Base-by-base conservation (phyloP, 2,888 invertebrate species). In the Andrena trimmerana region DNA sequence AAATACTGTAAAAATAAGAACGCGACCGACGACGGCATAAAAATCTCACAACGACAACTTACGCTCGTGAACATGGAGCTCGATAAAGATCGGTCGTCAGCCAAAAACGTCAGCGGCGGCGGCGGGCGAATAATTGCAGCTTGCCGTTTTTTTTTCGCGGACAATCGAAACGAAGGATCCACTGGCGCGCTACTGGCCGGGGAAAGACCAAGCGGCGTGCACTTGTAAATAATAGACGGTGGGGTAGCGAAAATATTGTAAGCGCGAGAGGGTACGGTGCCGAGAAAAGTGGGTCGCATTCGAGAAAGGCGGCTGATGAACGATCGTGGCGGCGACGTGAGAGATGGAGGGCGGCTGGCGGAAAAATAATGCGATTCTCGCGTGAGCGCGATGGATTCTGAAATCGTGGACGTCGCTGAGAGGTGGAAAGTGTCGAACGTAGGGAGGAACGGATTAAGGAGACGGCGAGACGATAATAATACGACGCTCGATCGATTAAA, bases 301-400 rank as follows among this genome's bases (percentile, higher is more conserved):
- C 48, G 76, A 76, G 78, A 77, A 78, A 71, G 69, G 75, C 42
- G 59, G 81, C 82, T 87, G 88, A 84, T 86, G 78, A 88, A 89
- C 83, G 87, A 84, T 78, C 69, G 80, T 50, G 74, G 77, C 42
- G 60, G 70, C 77, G 54, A 68, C 66, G 63, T 54, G 80, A 36
- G 48, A 59, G 78, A 67, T 72, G 66, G 79, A 54, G 62, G 66
- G 65, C 57, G 57, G 59, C 24, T 70, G 62, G 59, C 62, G 60
- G 83, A 76, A 80, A 86, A 85, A 85, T 88, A 88, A 88, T 86
- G 87, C 87, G 87, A 89, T 86, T 87, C 83, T 87, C 86, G 87
- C 89, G 87, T 87, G 88, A 77, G 83, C 57, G 33, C 59, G 72
- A 75, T 77, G 68, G 74, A 84, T 81, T 66, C 73, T 83, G 77